These are phyloP conservation scores for Propithecus deckenii DNA, from an alignment of 2,797 vertebrate species.

Conservation along the genomic window DNA sequence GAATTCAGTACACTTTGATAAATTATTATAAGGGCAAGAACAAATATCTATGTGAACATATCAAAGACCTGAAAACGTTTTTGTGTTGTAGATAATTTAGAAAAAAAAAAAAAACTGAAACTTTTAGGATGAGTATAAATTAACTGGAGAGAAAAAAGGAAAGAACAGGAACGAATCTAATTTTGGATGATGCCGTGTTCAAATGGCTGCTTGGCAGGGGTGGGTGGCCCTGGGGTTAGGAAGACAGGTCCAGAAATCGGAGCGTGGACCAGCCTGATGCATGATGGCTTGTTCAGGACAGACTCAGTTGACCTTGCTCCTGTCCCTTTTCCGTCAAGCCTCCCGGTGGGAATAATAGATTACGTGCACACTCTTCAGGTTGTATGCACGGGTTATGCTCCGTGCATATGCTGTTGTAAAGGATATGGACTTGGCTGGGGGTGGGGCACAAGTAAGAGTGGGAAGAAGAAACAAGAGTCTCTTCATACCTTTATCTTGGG, in stretches of 20 bases:
- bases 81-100: not conserved
- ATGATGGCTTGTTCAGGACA: rapidly evolving
- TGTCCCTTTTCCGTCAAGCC: not conserved
- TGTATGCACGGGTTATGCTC: rapidly evolving
- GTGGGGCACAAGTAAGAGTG: not conserved
- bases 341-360: too few species aligned
- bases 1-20: not conserved
- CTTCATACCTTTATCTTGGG: not conserved
- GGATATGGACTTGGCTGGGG: too few species aligned
- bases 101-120: not conserved
- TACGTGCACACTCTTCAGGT: rapidly evolving
- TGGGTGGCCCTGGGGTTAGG: not conserved
- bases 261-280: rapidly evolving
- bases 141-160: not conserved
- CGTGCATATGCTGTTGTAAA: too few species aligned
- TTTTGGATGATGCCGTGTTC: not conserved
- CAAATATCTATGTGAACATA: not conserved
- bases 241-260: rapidly evolving
- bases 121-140: not conserved
- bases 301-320: not conserved
- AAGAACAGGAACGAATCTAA: not conserved
- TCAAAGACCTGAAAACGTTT: not conserved
- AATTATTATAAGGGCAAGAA: not conserved
- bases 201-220: too few species aligned
- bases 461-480: not conserved